Evolutionary conservation across 2,797 vertebrate species (phyloP), one percentile per base, ranked within the genome.

Genomic region (Bovichtus variegatus): DNA sequence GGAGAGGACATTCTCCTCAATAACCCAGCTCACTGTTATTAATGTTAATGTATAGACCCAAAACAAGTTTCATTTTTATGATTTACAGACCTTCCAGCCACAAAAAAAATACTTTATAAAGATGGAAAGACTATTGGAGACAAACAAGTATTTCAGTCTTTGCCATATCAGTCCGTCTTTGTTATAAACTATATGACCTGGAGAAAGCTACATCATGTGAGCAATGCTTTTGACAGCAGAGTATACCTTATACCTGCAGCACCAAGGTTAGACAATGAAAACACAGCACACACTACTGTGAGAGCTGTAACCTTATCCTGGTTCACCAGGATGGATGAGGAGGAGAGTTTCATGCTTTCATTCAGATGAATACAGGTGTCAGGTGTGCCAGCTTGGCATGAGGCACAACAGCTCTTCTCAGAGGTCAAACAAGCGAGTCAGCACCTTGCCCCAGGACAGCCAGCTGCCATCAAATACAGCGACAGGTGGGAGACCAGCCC

Each of bases 241-340:
- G 19, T 62, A 41, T 50, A 41, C 57, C 18, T 61, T 49, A 8
- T 71, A 41, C 38, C 43, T 51, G 54, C 38, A 54, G 11, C 19
- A 29, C 7, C 55, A 53, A 76, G 68, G 63, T 76, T 40, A 68
- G 19, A 63, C 31, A 12, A 53, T 41, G 12, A 59, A 50, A 72
- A 63, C 54, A 59, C 27, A 55, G 19, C 50, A 4, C 55, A 25
- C 27, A 10, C 15, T 53, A 18, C 25, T 71, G 12, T n/a, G 55
- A 67, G 67, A 43, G 46, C 66, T 58, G 80, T n/a, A 62, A 51
- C 40, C 18, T 19, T 51, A 9, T 34, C 31, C 31, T 34, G 31
- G 50, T 58, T 68, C 51, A 55, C n/a, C 31, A 31, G 51, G 63
- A 64, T 57, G 68, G 53, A 70, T 41, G 49, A 74, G 19, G 27